phyloP scores from a whole-genome alignment of 2,113 vertebrate genomes.

The Ameiurus melas region DNA sequence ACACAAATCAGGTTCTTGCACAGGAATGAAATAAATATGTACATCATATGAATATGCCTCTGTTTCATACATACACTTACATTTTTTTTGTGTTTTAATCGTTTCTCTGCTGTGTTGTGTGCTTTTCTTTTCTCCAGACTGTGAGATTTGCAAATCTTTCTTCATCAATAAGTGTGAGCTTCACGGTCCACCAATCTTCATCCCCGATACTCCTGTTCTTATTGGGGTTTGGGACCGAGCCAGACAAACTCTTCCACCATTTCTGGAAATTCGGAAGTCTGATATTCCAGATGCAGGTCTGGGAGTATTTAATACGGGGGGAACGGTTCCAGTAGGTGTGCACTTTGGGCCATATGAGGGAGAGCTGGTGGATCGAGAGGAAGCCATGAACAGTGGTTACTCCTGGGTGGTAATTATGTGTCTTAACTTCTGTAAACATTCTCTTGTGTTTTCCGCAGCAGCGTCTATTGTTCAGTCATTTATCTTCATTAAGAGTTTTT shows the following conservation, averaged over 20 bases:
- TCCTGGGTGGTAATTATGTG: background rate
- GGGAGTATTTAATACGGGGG: constrained; percentile 16
- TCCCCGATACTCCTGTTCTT: constrained; percentile 8
- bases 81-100: background rate
- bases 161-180: constrained; percentile 26
- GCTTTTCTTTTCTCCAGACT: background rate
- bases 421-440: background rate
- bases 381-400: constrained; percentile 13
- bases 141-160: constrained; percentile 13
- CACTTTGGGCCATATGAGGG: constrained; percentile 16
- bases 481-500: background rate
- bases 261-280: constrained; percentile 13
- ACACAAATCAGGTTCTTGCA: background rate
- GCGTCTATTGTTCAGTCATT: background rate
- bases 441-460: background rate
- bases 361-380: constrained; percentile 13
- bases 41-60: background rate
- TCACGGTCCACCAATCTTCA: background rate
- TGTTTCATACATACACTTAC: background rate
- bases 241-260: constrained; percentile 5
- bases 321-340: background rate
- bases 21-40: background rate
- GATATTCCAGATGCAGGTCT: constrained; percentile 12
- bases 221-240: constrained; percentile 12
- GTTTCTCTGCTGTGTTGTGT: background rate